Percentiles rank a stretch among this genome's conserved stretches.
Evolutionary conservation across 2,113 vertebrate species (phyloP).

Genomic region (Sylvilagus bachmani): DNA sequence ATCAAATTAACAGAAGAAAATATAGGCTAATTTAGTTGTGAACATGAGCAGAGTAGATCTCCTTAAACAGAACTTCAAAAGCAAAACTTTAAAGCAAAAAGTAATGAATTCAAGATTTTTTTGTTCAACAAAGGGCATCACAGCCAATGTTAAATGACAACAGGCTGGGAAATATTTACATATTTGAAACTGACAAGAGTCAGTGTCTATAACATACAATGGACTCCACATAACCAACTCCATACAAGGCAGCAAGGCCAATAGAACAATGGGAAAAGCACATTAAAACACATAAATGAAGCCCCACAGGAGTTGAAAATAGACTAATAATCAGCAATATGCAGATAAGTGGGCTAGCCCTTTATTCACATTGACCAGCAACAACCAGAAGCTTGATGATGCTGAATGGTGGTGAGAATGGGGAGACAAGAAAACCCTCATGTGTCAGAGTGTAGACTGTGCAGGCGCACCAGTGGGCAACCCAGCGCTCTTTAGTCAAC

Average conservation of each 20-base stretch:
- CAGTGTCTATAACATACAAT: neutral
- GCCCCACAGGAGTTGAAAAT: neutral
- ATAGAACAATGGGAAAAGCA: neutral
- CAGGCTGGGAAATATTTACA: neutral
- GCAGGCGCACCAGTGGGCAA: neutral
- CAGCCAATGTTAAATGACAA: neutral
- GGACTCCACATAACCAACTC: neutral
- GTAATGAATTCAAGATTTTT: neutral
- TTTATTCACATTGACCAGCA: neutral
- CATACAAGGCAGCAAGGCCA: neutral
- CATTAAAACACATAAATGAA: neutral
- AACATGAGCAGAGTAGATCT: neutral
- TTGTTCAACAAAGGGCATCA: neutral
- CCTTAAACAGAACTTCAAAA: slow-evolving; percentile 46
- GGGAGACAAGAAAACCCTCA: neutral
- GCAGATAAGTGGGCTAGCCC: neutral
- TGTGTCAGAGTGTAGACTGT: accelerated
- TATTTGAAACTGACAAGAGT: neutral
- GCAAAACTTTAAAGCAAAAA: slow-evolving; percentile 27
- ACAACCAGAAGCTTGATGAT: neutral
- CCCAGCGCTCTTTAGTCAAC: neutral
- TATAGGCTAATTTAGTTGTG: neutral
- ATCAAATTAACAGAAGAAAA: slow-evolving; percentile 7
- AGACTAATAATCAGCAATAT: slow-evolving; percentile 19
- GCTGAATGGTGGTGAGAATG: neutral